A percentile compares a stretch with the other conserved stretches of the same genome.
Evolutionary conservation across 2,797 vertebrate genomes (phyloP).

Genomic region (Urophycis tenuis): DNA sequence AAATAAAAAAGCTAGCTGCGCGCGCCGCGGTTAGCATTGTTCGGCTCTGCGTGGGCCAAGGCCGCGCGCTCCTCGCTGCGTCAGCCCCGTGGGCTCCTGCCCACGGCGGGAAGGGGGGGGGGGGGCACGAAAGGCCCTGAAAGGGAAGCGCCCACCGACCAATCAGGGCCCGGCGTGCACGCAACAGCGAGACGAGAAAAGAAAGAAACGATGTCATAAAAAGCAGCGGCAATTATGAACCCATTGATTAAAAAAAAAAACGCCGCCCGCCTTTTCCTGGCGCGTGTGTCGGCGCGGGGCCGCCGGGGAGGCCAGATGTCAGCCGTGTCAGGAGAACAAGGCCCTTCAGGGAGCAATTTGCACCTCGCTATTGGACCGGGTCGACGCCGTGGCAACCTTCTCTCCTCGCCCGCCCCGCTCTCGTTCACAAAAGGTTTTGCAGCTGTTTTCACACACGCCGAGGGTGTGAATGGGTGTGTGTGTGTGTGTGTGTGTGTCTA

Average conservation of each 20-base stretch:
- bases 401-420: background rate
- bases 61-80: slow-evolving; percentile 39
- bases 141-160: slow-evolving; percentile 53
- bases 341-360: slow-evolving; percentile 15
- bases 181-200: slow-evolving; percentile 30
- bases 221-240: slow-evolving; percentile 47
- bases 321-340: slow-evolving; percentile 16
- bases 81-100: slow-evolving; percentile 30
- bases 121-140: too few species aligned
- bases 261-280: slow-evolving; percentile 45
- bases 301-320: slow-evolving; percentile 23
- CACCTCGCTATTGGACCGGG: slow-evolving; percentile 11
- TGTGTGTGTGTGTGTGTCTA: background rate
- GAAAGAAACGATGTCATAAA: background rate
- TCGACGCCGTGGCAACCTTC: slow-evolving; percentile 13
- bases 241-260: slow-evolving; percentile 45
- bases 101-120: too few species aligned
- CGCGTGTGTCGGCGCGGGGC: slow-evolving; percentile 33
- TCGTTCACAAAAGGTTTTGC: slow-evolving; percentile 7
- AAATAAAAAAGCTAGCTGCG: slow-evolving; percentile 42
- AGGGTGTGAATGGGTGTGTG: background rate
- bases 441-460: background rate
- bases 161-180: slow-evolving; percentile 44
- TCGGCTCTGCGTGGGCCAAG: slow-evolving; percentile 46
- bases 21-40: slow-evolving; percentile 56